Base-by-base conservation (phyloP, 2,113 vertebrate species). In the Pelobates fuscus region DNA sequence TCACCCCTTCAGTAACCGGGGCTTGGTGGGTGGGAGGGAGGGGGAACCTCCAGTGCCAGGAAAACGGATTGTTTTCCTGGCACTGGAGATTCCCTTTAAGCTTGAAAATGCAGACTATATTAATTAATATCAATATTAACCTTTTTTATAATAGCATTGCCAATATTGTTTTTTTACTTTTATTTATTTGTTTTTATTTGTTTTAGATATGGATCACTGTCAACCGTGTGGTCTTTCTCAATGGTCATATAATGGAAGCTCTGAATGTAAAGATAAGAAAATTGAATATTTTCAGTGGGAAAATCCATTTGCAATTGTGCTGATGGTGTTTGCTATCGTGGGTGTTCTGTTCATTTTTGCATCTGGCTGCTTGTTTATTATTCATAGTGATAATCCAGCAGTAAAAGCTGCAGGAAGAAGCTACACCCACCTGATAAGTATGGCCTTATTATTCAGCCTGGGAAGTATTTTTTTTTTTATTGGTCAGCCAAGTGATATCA, bases 401-500 rank as follows among this genome's bases (percentile, higher is more conserved):
- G 81, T 88, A 68, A 85, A 80, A 70, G 71, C 64, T 61, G 80
- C 86, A 1, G 82, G 83, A 10, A 76, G 83, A 7, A 73, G 23
- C 1, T 44, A 86, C 74, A 85, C 81, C n/a, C 85, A 78, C 63
- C 67, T 88, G 14, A 87, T 89, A 83, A 72, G 81, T 8, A 29
- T 65, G 2, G 86, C 88, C 11, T 79, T 90, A n/a, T 62, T 78
- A 0, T 76, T 83, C 44, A 85, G 87, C 77, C 88, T 90, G 2
- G 41, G 44, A 18, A 86, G 86, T 6, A 77, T 86, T 2, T 54
- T 87, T 4, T 76, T 82, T 15, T 90, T 88, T 54, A 82, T 90
- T 49, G 86, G 79, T 10, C 54, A 64, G 46, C 88, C 88, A 17
- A 81, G 2, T 15, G 1, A 70, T 8, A 66, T 82, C 57, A 70